A percentile compares a stretch with the other conserved stretches of the same genome.
Evolutionary conservation across 2,113 vertebrate genomes (phyloP).

Genomic region (Stegastes partitus): DNA sequence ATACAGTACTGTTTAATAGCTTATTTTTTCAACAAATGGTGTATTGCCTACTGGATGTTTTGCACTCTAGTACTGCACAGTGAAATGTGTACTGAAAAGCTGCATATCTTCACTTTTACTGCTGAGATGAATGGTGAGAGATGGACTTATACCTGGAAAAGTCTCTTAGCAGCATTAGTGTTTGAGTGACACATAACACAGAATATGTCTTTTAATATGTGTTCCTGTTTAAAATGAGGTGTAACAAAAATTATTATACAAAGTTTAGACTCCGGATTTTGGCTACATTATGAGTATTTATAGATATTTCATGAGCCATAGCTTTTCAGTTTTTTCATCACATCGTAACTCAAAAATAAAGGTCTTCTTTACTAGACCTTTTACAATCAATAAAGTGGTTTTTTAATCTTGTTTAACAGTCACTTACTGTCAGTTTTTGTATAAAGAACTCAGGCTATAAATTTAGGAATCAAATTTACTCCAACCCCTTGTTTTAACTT

Average conservation of each 20-base stretch:
- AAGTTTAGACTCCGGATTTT: slow-evolving; percentile 37
- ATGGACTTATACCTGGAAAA: slow-evolving; percentile 2
- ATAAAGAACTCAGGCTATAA: slow-evolving; percentile 63
- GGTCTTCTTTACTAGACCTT: slow-evolving; percentile 74
- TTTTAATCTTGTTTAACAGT: slow-evolving; percentile 74
- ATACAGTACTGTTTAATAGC: neutral
- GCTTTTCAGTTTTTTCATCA: slow-evolving; percentile 76
- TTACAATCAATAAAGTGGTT: slow-evolving; percentile 76
- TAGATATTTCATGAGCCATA: slow-evolving; percentile 70
- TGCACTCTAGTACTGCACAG: neutral
- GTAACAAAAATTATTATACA: slow-evolving; percentile 59
- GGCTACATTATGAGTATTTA: slow-evolving; percentile 67
- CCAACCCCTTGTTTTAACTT: slow-evolving; percentile 71
- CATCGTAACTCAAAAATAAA: slow-evolving; percentile 79
- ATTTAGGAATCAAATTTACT: slow-evolving; percentile 68
- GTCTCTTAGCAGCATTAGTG: neutral
- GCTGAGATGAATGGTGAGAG: neutral
- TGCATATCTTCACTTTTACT: slow-evolving; percentile 1
- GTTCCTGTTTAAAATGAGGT: slow-evolving; percentile 60
- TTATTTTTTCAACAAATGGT: neutral
- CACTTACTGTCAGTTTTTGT: slow-evolving; percentile 76
- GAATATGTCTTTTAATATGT: slow-evolving; percentile 43
- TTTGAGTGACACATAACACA: slow-evolving; percentile 52
- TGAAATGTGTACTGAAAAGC: neutral
- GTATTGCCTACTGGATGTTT: neutral